These are phyloP conservation scores for Cenopis cana DNA, from an alignment of 2,888 invertebrate genomes.

Conservation along the genomic window DNA sequence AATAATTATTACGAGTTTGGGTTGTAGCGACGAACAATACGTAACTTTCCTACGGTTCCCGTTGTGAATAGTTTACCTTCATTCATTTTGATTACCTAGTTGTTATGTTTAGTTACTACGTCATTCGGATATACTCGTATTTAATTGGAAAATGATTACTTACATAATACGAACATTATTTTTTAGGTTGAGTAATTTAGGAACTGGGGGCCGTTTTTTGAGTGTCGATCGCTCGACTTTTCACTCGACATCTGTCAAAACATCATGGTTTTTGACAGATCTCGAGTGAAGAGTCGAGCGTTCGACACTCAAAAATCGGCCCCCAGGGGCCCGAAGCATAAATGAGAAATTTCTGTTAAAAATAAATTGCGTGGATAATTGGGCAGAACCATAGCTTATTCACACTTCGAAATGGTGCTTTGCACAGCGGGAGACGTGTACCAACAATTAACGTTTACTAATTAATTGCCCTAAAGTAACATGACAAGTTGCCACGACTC, in stretches of 20 bases:
- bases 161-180: neutral
- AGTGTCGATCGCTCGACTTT: too few relatives aligned
- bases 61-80: neutral
- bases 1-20: constrained; percentile 3
- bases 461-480: too few relatives aligned
- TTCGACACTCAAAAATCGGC: too few relatives aligned
- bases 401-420: constrained; percentile 9
- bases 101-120: constrained; percentile 3
- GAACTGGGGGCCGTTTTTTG: too few relatives aligned
- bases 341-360: too few relatives aligned
- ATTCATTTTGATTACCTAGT: constrained; percentile 35
- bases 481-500: neutral
- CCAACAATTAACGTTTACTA: neutral
- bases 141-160: too few relatives aligned
- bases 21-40: neutral
- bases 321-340: too few relatives aligned
- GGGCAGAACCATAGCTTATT: constrained; percentile 16
- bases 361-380: constrained; percentile 16
- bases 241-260: too few relatives aligned
- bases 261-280: too few relatives aligned
- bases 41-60: constrained; percentile 34
- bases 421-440: neutral
- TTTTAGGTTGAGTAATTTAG: neutral
- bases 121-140: neutral
- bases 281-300: too few relatives aligned